Evolutionary conservation across 2,888 invertebrate species (phyloP).

Genomic region (Clanis bilineata): DNA sequence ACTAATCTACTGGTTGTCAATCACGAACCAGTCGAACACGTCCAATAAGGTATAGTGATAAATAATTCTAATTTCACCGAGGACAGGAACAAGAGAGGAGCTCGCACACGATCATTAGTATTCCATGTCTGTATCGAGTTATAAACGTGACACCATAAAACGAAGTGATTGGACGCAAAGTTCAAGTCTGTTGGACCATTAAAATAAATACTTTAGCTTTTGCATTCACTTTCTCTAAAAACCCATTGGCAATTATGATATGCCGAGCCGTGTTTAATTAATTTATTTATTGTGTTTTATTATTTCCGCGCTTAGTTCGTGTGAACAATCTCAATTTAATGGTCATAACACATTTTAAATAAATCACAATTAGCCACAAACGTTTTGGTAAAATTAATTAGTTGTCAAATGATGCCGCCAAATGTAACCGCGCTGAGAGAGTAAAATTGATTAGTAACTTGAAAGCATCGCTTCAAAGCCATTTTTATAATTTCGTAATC

Average conservation of each 20-base stretch:
- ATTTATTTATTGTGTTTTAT: neutral
- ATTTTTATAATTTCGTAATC: neutral
- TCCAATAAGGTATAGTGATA: slow-evolving; percentile 24
- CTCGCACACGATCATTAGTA: slow-evolving; percentile 33
- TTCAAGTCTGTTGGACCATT: neutral
- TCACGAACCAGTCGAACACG: slow-evolving; percentile 31
- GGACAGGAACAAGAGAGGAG: slow-evolving; percentile 22
- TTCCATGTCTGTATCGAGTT: slow-evolving; percentile 30
- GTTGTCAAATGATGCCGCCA: neutral
- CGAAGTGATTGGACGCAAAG: slow-evolving; percentile 26
- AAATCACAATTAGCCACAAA: neutral
- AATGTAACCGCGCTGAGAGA: neutral
- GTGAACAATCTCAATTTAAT: neutral
- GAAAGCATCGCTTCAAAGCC: slow-evolving; percentile 6
- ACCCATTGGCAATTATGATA: neutral
- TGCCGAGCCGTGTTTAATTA: neutral
- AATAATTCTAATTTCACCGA: slow-evolving; percentile 36
- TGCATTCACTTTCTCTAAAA: neutral
- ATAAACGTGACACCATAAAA: slow-evolving; percentile 33
- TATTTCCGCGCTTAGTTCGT: neutral
- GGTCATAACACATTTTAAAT: neutral
- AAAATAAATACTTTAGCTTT: slow-evolving; percentile 1
- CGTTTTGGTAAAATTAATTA: neutral
- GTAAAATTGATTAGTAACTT: slow-evolving; percentile 2
- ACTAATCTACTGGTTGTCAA: slow-evolving; percentile 32